These are phyloP conservation scores for Camponotus fellah DNA, from an alignment of 2,888 invertebrate species.

Conservation along the genomic window DNA sequence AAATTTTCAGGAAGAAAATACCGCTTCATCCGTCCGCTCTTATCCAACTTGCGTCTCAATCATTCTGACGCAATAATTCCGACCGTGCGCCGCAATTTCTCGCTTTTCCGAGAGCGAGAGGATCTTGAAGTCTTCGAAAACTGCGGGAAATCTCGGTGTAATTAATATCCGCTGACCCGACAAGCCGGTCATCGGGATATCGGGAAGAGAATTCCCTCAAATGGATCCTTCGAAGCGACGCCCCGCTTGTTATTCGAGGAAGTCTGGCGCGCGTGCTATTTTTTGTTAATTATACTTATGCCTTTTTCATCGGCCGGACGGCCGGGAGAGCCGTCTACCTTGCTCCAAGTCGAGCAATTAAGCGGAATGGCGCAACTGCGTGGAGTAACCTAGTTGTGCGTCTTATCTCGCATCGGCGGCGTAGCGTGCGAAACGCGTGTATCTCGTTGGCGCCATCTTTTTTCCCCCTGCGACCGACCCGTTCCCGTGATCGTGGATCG, in stretches of 20 bases:
- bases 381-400: constrained; percentile 82
- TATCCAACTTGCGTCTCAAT: neutral
- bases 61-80: neutral
- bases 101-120: neutral
- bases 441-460: constrained; percentile 79
- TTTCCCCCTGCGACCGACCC: constrained; percentile 58
- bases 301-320: constrained; percentile 61
- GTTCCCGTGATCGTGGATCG: constrained; percentile 55
- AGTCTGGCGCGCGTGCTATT: constrained; percentile 30
- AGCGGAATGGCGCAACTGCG: constrained; percentile 81
- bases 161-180: constrained; percentile 22
- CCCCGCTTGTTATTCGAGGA: constrained; percentile 11
- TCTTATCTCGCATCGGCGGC: constrained; percentile 77
- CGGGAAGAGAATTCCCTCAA: constrained; percentile 19
- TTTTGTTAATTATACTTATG: constrained; percentile 63
- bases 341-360: constrained; percentile 78
- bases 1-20: constrained; percentile 3
- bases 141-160: neutral
- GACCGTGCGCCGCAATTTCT: neutral
- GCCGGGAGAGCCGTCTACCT: constrained; percentile 55
- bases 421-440: constrained; percentile 81
- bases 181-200: neutral
- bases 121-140: neutral
- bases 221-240: neutral
- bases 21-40: neutral